phyloP scores from a whole-genome alignment of 2,113 vertebrate genomes.

The Baryphthengus martii region DNA sequence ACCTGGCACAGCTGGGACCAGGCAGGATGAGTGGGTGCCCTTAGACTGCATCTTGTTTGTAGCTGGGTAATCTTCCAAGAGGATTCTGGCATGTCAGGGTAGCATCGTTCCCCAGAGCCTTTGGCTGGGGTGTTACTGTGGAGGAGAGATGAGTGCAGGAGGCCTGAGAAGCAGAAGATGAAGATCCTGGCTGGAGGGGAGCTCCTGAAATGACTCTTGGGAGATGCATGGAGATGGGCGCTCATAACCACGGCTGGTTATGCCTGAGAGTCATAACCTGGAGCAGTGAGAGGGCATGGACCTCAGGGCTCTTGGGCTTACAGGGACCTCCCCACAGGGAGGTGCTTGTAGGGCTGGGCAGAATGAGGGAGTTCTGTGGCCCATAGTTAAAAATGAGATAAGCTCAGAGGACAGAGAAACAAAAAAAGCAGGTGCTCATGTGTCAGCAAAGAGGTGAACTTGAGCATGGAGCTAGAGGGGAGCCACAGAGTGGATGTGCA shows the following conservation, averaged over 20 bases:
- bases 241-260: not conserved
- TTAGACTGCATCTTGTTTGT: not conserved
- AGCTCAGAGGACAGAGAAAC: not conserved
- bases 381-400: not conserved
- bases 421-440: not conserved
- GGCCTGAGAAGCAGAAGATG: not conserved
- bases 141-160: not conserved
- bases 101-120: not conserved
- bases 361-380: not conserved
- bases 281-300: not conserved
- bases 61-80: not conserved
- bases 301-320: not conserved
- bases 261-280: not conserved
- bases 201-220: not conserved
- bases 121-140: not conserved
- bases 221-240: not conserved
- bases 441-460: not conserved
- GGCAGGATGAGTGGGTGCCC: not conserved
- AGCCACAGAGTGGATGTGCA: not conserved
- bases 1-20: not conserved
- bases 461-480: not conserved
- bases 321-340: not conserved
- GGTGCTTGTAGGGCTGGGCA: not conserved
- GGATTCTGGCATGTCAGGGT: fast-evolving
- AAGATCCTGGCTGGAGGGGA: not conserved